Base-by-base conservation (phyloP, 2,888 invertebrate genomes). In the Poecilus cupreus region DNA sequence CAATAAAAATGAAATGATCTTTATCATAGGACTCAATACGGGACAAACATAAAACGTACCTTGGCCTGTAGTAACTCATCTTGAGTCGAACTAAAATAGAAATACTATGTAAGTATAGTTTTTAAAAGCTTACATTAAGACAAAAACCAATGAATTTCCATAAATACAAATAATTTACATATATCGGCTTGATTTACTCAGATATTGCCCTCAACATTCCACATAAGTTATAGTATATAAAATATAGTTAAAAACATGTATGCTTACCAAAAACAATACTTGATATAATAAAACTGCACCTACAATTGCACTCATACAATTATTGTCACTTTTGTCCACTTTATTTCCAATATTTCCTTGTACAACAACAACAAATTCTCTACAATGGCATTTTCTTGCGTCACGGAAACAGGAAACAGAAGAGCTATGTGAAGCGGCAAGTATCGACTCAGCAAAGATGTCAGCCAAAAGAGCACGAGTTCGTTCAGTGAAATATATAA, bases 21-120 rank as follows among this genome's bases (percentile, higher is more conserved):
- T 37, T 39, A 60, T 13, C 24, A 26, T 26, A 60, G 22, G 60
- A n/a, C 60, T 57, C 10, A n/a, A 22, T 72, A 22, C 43, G 46
- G 74, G 16, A 72, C 72, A 74, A 77, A 74, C 64, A 77, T 74
- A 80, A 75, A 80, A 75, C 86, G 87, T 85, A 87, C 87, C 87
- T 87, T 39, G 87, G 87, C 80, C 85, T 86, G 86, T 87, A 87
- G 86, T 87, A 87, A 85, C 87, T 87, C 87, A 87, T 87, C 79
- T 83, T 83, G 82, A 84, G 77, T 77, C 13, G 39, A 82, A 85
- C 87, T 87, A 86, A 84, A 87, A 87, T 85, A 83, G 83, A 87
- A 86, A 87, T 64, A 26, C 82, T 82, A 80, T 20, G 18, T 72
- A 64, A 81, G 20, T 60, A 72, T n/a, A 70, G 26, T 32, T 37